phyloP scores from a whole-genome alignment of 2,797 vertebrate genomes.

The Coregonus sp. region DNA sequence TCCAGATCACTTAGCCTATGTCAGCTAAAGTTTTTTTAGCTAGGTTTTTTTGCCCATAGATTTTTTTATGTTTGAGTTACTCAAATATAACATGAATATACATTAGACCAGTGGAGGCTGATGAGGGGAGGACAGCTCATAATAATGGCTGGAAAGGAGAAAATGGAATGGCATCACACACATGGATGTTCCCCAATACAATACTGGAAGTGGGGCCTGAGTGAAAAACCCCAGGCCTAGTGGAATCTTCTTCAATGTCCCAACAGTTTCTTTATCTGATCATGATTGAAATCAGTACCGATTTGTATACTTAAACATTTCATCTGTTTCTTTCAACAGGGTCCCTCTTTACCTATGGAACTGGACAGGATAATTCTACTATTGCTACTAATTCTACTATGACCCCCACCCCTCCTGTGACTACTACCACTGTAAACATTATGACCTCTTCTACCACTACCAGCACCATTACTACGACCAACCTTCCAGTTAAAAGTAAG shows the following conservation, averaged over 20 bases:
- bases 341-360: constrained; percentile 64
- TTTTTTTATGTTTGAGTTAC: too few species aligned
- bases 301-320: constrained; percentile 4
- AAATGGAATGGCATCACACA: too few species aligned
- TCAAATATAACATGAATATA: too few species aligned
- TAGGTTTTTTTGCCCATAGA: too few species aligned
- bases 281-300: background rate
- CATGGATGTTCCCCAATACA: too few species aligned
- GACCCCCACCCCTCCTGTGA: constrained; percentile 22
- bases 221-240: too few species aligned
- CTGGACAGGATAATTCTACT: constrained; percentile 55
- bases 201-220: too few species aligned
- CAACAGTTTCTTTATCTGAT: background rate
- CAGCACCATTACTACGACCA: constrained; percentile 36
- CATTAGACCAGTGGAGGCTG: too few species aligned
- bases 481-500: constrained; percentile 68
- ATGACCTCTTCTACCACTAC: constrained; percentile 30
- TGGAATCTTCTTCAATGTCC: background rate
- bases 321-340: constrained; percentile 49
- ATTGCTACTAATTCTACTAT: constrained; percentile 26
- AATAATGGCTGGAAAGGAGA: too few species aligned
- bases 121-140: too few species aligned
- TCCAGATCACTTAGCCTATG: too few species aligned
- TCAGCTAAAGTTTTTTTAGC: too few species aligned
- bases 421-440: constrained; percentile 18